A percentile compares a stretch with the other conserved stretches of the same genome.
These are phyloP conservation scores for Myotis daubentonii DNA, from an alignment of 2,797 vertebrate genomes.

Conservation along the genomic window DNA sequence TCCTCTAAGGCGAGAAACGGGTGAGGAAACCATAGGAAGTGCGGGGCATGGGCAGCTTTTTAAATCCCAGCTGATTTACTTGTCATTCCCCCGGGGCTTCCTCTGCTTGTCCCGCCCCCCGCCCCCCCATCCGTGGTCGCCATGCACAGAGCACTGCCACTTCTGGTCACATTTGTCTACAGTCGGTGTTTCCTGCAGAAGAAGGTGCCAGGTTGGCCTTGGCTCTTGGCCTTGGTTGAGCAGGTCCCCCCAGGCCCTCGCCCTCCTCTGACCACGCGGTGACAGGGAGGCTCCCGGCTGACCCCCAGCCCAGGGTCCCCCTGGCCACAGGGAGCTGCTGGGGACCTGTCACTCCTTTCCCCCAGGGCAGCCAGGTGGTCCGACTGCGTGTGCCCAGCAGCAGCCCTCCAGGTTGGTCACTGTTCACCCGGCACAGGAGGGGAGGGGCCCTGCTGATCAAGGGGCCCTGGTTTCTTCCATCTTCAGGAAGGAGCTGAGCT, in stretches of 20 bases:
- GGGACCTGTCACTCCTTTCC: too few relatives aligned
- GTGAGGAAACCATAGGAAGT: background rate
- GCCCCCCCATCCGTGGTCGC: rapidly evolving
- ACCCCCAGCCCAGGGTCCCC: background rate
- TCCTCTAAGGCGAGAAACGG: background rate
- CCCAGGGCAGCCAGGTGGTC: background rate
- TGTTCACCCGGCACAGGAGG: background rate
- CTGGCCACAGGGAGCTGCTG: too few relatives aligned
- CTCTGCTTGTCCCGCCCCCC: background rate
- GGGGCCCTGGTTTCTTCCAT: background rate
- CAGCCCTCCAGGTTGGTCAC: background rate
- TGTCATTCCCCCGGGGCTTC: background rate
- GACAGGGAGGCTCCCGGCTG: background rate
- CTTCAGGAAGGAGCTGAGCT: background rate
- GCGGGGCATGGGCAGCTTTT: background rate
- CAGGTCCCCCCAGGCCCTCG: background rate
- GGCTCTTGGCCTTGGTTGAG: background rate
- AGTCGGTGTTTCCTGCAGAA: background rate
- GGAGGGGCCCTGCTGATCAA: background rate
- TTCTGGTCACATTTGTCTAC: background rate
- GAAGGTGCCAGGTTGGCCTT: rapidly evolving
- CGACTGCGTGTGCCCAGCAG: too few relatives aligned
- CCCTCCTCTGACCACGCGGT: rapidly evolving
- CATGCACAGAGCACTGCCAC: background rate
- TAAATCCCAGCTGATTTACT: background rate